Evolutionary conservation across 1,140 invertebrate species (phyloP), one percentile per base, ranked within the genome.

Genomic region (Ruditapes philippinarum): DNA sequence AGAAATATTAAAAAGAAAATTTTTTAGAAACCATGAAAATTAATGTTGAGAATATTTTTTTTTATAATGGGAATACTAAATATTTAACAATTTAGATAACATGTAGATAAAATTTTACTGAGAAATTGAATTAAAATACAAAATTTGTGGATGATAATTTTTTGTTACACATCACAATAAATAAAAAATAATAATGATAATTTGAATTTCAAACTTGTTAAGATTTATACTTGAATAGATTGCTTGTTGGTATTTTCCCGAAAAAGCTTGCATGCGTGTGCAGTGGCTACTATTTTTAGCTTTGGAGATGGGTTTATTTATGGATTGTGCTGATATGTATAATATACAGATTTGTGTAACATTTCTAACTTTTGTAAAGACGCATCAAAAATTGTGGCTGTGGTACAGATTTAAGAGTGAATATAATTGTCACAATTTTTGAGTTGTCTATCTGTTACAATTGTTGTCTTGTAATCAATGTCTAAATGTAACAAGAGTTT

Each of bases 161-260:
- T n/a, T n/a, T n/a, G n/a, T n/a, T n/a, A n/a, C n/a, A n/a, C n/a
- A n/a, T n/a, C n/a, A n/a, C n/a, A n/a, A n/a, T n/a, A n/a, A n/a
- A n/a, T n/a, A n/a, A n/a, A n/a, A n/a, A n/a, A n/a, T n/a, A n/a
- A n/a, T n/a, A n/a, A n/a, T n/a, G n/a, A n/a, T n/a, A n/a, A n/a
- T n/a, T n/a, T n/a, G n/a, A n/a, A n/a, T n/a, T n/a, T n/a, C n/a
- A n/a, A n/a, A n/a, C n/a, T n/a, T n/a, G n/a, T n/a, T n/a, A n/a
- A n/a, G n/a, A n/a, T n/a, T n/a, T n/a, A n/a, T n/a, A n/a, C n/a
- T n/a, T n/a, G n/a, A n/a, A n/a, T n/a, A 28, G 9, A 28, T 62
- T 70, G 65, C 65, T 70, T 17, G 65, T 70, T 70, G 65, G 65
- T 70, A 70, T 70, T 70, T 65, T 70, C 33, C n/a, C 28, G 19